These are phyloP conservation scores for Shinisaurus crocodilurus DNA, from an alignment of 2,113 vertebrate genomes.

Conservation along the genomic window DNA sequence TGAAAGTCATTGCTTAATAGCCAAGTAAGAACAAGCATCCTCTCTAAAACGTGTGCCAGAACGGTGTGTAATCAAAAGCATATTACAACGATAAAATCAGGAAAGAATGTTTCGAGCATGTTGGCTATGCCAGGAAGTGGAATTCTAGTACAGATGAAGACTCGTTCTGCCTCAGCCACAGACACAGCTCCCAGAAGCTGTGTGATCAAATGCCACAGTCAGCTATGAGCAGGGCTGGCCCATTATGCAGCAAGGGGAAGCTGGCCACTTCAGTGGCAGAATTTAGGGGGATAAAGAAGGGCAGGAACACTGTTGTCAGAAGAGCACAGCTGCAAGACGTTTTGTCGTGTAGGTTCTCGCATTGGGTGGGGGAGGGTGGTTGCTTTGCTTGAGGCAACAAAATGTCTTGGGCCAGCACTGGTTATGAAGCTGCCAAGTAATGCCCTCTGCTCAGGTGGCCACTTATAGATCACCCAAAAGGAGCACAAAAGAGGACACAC, in stretches of 20 bases:
- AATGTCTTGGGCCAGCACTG: neutral
- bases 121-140: neutral
- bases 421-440: neutral
- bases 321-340: too few species aligned
- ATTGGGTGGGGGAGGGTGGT: too few species aligned
- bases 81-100: neutral
- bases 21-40: constrained; percentile 8
- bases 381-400: neutral
- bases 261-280: neutral
- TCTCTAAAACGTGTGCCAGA: constrained; percentile 12
- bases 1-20: constrained; percentile 10
- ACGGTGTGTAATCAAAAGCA: constrained; percentile 5
- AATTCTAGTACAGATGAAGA: neutral
- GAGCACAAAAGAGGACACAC: too few species aligned
- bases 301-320: neutral
- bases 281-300: neutral
- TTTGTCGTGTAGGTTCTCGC: too few species aligned
- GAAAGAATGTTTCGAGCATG: neutral
- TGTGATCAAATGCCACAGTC: neutral
- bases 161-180: rapidly evolving
- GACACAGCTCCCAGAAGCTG: neutral
- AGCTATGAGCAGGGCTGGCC: neutral
- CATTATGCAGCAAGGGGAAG: neutral
- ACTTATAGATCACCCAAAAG: too few species aligned
- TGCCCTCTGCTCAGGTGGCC: too few species aligned